A percentile compares a stretch with the other conserved stretches of the same genome.
These are phyloP conservation scores for Sarcophaga rosellei DNA, from an alignment of 2,888 invertebrate species.

Conservation along the genomic window DNA sequence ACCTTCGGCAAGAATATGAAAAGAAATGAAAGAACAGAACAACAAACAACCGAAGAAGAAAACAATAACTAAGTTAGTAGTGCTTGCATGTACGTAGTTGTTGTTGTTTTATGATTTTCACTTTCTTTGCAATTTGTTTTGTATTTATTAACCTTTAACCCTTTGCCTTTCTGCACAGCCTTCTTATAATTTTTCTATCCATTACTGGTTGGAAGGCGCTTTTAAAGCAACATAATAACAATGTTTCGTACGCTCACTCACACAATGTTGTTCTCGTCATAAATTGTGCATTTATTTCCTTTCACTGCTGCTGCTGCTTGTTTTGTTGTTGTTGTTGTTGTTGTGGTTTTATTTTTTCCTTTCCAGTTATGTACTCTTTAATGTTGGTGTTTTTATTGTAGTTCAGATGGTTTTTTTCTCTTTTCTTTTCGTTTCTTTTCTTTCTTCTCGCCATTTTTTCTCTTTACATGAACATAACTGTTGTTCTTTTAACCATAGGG, in stretches of 20 bases:
- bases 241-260: not conserved
- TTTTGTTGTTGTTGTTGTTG: not conserved
- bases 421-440: too few relatives aligned
- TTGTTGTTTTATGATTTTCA: slow-evolving; percentile 13
- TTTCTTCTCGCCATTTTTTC: too few relatives aligned
- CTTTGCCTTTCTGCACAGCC: not conserved
- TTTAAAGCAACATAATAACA: not conserved
- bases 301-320: not conserved
- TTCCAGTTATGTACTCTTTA: not conserved
- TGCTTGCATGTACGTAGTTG: not conserved
- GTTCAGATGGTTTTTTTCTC: not conserved
- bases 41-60: not conserved
- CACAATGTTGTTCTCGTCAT: not conserved
- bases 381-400: not conserved
- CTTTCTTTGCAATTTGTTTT: not conserved
- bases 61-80: slow-evolving; percentile 25
- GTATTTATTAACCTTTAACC: not conserved
- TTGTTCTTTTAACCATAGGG: too few relatives aligned
- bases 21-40: too few relatives aligned
- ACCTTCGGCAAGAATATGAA: slow-evolving; percentile 4
- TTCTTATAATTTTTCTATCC: too few relatives aligned
- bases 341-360: not conserved
- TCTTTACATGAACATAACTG: too few relatives aligned
- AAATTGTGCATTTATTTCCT: slow-evolving; percentile 35
- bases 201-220: not conserved